A percentile compares a stretch with the other conserved stretches of the same genome.
Conservation (phyloP, 2,113 vertebrate species). For the Colinus virginianus region DNA sequence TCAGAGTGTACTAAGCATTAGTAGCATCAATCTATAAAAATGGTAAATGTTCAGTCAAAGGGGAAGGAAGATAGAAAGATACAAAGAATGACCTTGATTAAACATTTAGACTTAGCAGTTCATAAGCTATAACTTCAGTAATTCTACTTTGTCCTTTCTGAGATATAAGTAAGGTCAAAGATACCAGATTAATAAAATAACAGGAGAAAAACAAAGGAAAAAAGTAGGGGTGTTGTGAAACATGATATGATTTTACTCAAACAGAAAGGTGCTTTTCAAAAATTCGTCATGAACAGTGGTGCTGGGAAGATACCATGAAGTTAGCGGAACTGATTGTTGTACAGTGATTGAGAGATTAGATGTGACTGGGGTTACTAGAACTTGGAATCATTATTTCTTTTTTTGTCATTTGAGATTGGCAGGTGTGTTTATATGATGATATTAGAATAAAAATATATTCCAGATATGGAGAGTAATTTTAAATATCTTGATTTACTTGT, state of each 20-base stretch:
- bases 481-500: not conserved
- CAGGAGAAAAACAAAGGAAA: not conserved
- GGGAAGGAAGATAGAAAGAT: not conserved
- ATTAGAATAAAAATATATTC: not conserved
- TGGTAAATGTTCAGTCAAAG: not conserved
- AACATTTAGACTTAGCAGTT: not conserved
- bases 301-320: not conserved
- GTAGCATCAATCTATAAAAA: not conserved
- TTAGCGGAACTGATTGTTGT: not conserved
- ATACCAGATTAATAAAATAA: not conserved
- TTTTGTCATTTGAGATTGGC: not conserved
- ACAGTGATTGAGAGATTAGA: not conserved
- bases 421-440: not conserved
- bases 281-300: not conserved
- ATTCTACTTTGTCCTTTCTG: not conserved
- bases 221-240: not conserved
- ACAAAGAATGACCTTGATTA: not conserved
- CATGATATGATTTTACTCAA: not conserved
- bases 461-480: not conserved
- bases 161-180: not conserved
- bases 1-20: not conserved
- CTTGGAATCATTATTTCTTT: not conserved
- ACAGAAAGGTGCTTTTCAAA: not conserved
- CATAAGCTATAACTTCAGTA: not conserved
- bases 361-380: not conserved